Base-by-base conservation (phyloP, 1,140 invertebrate genomes). In the Lepidurus packardi region DNA sequence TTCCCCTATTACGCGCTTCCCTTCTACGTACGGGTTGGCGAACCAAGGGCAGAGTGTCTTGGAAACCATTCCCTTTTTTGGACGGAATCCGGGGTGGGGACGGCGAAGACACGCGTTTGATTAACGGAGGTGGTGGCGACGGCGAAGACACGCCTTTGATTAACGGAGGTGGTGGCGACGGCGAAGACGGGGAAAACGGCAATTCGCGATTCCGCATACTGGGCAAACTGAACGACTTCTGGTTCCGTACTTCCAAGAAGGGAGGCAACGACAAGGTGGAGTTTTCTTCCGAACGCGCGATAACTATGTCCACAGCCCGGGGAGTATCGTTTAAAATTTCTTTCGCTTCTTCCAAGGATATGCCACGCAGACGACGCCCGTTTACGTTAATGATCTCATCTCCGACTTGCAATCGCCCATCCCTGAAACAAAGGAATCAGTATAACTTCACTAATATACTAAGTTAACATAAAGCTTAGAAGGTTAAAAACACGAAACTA, bases 341-440 rank as follows among this genome's bases (percentile, higher is more conserved):
- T 78, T 90, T 89, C 1, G 92, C 93, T 85, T 93, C 92, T 1
- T 90, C 85, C 86, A 94, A 91, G 11, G 90, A 89, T 77, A 94
- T 85, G 0, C 92, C 93, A 75, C 92, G 88, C 78, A 96, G 85
- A 79, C 93, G 89, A 82, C 90, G 89, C 1, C 93, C 92, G 84
- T 95, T 94, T 9, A 95, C 92, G 84, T 94, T 93, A 16, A 95
- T 89, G 78, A 95, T 91, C 86, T 95, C 93, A 85, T 95, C 94
- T 7, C 92, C 92, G 73, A 93, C 87, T 81, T 90, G 88, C 78
- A 95, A 86, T 78, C 92, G 88, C 0, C 93, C 93, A 83, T 94
- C 93, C 84, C 93, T 92, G 8, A 65, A 65, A 65, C 53, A 65
- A 7, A 21, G 21, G 10, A 21, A 65, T 7, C 21, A 65, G 3